Conservation (phyloP, 2,888 invertebrate genomes). For the Fragum whitleyi region DNA sequence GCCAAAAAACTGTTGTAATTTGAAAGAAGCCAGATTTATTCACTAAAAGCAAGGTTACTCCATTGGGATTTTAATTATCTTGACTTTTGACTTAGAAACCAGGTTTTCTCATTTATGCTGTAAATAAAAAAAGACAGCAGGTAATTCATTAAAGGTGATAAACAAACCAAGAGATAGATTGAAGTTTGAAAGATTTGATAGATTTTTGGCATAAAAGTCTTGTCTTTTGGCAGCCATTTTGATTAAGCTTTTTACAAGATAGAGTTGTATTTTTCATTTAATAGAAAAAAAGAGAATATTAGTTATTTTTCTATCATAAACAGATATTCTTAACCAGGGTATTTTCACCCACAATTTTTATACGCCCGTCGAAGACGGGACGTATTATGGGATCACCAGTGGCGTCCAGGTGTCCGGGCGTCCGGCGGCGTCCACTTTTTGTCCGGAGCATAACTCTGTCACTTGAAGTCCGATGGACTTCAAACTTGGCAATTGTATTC, state of each 20-base stretch:
- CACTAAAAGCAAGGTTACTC: neutral
- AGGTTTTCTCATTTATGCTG: conserved; percentile 23
- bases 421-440: no score
- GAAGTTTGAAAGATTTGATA: conserved; percentile 20
- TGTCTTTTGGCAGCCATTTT: conserved; percentile 21
- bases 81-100: conserved; percentile 28
- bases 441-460: no score
- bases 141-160: conserved; percentile 30
- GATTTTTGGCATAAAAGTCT: conserved; percentile 22
- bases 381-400: no score
- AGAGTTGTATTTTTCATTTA: neutral
- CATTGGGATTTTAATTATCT: conserved; percentile 24
- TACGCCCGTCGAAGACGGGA: no score
- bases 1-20: conserved; percentile 14
- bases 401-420: no score
- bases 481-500: no score
- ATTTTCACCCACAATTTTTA: no score
- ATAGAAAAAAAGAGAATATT: neutral
- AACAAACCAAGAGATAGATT: conserved; percentile 24
- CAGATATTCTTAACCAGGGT: no score
- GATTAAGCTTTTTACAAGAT: neutral
- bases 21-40: conserved; percentile 22
- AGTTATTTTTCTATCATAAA: no score
- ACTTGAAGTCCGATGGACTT: no score
- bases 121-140: conserved; percentile 24